Evolutionary conservation across 2,888 invertebrate genomes (phyloP), one percentile per base, ranked within the genome.

Genomic region (Taphrorychus bicolor): DNA sequence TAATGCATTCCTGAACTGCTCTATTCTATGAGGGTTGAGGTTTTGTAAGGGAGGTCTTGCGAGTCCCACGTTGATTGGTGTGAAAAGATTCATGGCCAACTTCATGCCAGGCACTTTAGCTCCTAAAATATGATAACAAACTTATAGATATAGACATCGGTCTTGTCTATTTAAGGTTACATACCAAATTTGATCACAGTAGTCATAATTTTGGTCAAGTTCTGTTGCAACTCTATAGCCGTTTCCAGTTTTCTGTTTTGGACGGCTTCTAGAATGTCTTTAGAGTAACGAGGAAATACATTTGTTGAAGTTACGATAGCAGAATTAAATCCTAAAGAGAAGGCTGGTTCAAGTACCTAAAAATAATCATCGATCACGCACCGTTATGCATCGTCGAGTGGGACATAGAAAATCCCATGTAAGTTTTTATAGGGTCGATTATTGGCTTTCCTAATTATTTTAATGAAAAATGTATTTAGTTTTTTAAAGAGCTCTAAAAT

Each of bases 101-200:
- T 91, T 91, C 89, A 90, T 89, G 19, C 87, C 85, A 4, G 88
- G 86, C 7, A 90, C 89, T 90, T 90, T 90, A 5, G 84, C 77
- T 66, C 90, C 90, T 89, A 76, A 21, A 83, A 73, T 65, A n/a
- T 45, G 9, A 3, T 14, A 3, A 2, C 1, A 11, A 32, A 32
- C 9, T 2, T 32, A 2, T 9, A 7, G 32, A 32, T 1, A 32
- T 21, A 32, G 2, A 32, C 7, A 32, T 11, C 11, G 32, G 9
- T 14, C 14, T 52, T 14, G 2, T 42, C 11, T 2, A 49, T 23
- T 3, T 11, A 57, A 42, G 5, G 21, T 32, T 17, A 23, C 7
- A 72, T 80, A 86, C 87, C 87, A 81, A 86, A 84, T 72, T 75
- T 77, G 24, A 84, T 84, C 49, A 85, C 84, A 1, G 83, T 82